These are phyloP conservation scores for Drosophila rellima DNA, from an alignment of 2,888 invertebrate genomes.

Conservation along the genomic window DNA sequence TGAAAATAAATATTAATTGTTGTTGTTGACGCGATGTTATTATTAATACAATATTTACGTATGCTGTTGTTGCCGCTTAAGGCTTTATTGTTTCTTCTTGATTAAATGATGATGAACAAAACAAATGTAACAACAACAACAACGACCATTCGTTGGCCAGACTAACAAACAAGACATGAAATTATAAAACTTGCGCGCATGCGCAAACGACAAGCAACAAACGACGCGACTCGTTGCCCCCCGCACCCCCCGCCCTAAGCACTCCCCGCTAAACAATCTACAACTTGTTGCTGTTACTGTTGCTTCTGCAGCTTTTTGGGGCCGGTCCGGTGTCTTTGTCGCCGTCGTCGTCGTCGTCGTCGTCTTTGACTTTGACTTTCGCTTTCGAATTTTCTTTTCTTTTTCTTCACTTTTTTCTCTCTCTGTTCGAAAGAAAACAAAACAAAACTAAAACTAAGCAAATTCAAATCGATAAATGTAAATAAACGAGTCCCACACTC, in stretches of 20 bases:
- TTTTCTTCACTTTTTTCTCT: constrained; percentile 51
- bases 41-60: constrained; percentile 35
- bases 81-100: constrained; percentile 19
- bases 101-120: constrained; percentile 31
- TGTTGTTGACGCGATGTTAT: constrained; percentile 35
- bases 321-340: constrained; percentile 24
- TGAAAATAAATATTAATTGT: constrained; percentile 35
- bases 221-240: constrained; percentile 10
- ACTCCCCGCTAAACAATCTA: neutral
- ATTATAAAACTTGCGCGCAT: constrained; percentile 74
- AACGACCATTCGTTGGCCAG: constrained; percentile 7
- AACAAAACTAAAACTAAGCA: constrained; percentile 39
- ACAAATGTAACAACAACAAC: constrained; percentile 36
- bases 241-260: neutral
- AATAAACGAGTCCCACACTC: constrained; percentile 64
- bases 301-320: constrained; percentile 11
- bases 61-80: constrained; percentile 16
- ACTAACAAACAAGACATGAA: constrained; percentile 64
- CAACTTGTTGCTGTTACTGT: neutral
- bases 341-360: constrained; percentile 27
- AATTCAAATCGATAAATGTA: constrained; percentile 75
- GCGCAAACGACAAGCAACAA: constrained; percentile 43
- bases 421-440: constrained; percentile 14
- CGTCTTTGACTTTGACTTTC: constrained; percentile 82
- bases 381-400: constrained; percentile 80